phyloP scores from a whole-genome alignment of 2,797 vertebrate genomes.

The Falco biarmicus region DNA sequence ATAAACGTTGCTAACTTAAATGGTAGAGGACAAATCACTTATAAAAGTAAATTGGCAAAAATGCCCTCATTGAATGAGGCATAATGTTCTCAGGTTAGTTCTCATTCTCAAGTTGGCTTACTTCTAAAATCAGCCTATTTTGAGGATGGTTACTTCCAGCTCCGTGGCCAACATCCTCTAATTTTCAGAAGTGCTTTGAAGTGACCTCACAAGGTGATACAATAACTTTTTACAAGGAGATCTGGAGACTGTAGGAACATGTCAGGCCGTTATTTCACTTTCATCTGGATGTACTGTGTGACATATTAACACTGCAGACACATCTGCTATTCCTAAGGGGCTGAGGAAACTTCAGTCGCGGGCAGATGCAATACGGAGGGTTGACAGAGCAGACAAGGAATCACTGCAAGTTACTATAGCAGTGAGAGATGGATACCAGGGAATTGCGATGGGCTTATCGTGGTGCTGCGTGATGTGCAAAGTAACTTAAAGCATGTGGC shows the following conservation, averaged over 20 bases:
- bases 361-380: neutral
- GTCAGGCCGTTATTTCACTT: neutral
- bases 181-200: neutral
- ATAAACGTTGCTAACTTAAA: neutral
- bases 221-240: neutral
- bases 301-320: slow-evolving; percentile 10
- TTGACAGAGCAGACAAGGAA: slow-evolving; percentile 52
- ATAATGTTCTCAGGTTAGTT: neutral
- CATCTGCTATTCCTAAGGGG: neutral
- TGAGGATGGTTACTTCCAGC: neutral
- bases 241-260: neutral
- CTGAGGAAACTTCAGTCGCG: slow-evolving; percentile 27
- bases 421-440: slow-evolving; percentile 38
- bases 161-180: neutral
- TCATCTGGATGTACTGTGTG: neutral
- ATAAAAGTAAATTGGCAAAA: neutral
- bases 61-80: neutral
- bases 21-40: neutral
- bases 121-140: neutral
- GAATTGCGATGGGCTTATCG: neutral
- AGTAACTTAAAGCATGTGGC: neutral
- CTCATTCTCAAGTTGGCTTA: neutral
- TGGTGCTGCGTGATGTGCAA: neutral
- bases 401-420: neutral
- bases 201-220: neutral